These are phyloP conservation scores for Tipula vernalis DNA, from an alignment of 2,888 invertebrate species.

Conservation along the genomic window DNA sequence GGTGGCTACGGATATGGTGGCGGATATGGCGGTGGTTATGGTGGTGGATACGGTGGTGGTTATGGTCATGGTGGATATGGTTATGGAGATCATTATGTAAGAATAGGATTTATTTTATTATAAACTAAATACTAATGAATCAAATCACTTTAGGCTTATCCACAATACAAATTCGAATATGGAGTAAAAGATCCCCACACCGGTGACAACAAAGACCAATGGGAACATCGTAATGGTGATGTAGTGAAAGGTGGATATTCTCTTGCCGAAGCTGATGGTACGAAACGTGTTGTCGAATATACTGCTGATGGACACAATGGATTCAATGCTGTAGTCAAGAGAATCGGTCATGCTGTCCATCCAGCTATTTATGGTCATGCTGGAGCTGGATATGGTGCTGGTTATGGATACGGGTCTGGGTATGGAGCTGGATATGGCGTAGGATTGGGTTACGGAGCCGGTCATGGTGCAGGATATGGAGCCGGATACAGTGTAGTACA, in stretches of 20 bases:
- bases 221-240: conserved; percentile 41
- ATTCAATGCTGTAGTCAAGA: conserved; percentile 39
- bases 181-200: conserved; percentile 38
- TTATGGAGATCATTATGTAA: not conserved
- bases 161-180: conserved; percentile 37
- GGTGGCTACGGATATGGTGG: conserved; percentile 20
- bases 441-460: not conserved
- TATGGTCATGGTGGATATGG: conserved; percentile 22
- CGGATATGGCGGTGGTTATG: conserved; percentile 22
- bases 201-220: conserved; percentile 37
- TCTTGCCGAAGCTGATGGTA: conserved; percentile 38
- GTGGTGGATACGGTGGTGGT: conserved; percentile 23
- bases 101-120: not conserved
- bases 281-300: conserved; percentile 39
- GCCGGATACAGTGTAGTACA: not conserved
- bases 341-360: conserved; percentile 30
- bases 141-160: conserved; percentile 26
- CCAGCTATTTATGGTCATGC: conserved; percentile 15
- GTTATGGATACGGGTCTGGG: conserved; percentile 5
- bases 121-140: not conserved
- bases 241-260: conserved; percentile 38
- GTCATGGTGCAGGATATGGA: not conserved
- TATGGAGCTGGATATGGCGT: not conserved
- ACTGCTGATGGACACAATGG: conserved; percentile 38
- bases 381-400: conserved; percentile 21